phyloP scores from a whole-genome alignment of 2,113 vertebrate genomes.

The Mirounga angustirostris region DNA sequence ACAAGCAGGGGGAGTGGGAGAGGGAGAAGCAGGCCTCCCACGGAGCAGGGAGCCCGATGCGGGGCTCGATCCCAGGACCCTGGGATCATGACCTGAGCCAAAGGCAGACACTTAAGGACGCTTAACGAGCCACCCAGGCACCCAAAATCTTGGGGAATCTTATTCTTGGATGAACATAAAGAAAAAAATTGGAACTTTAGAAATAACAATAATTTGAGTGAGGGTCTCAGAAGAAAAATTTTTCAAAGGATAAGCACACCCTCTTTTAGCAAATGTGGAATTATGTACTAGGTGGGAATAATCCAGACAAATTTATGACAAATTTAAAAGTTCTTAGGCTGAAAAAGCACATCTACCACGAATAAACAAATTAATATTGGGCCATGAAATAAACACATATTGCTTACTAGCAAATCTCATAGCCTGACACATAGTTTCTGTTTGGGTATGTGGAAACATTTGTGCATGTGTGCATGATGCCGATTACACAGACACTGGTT shows the following conservation, averaged over 20 bases:
- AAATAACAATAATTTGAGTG: conserved; percentile 3
- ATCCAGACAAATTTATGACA: background rate
- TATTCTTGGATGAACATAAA: background rate
- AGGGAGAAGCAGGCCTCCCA: too few relatives aligned
- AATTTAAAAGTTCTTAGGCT: background rate
- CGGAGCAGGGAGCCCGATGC: too few relatives aligned
- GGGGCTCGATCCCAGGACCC: too few relatives aligned
- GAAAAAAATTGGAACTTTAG: background rate
- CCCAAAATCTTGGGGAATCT: background rate
- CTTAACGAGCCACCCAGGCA: too few relatives aligned
- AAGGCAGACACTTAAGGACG: too few relatives aligned
- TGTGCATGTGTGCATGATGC: accelerated
- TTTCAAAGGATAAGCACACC: conserved; percentile 1
- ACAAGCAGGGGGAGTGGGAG: too few relatives aligned
- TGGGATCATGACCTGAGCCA: too few relatives aligned
- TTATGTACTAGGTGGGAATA: background rate
- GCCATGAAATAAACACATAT: background rate
- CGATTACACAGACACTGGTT: background rate
- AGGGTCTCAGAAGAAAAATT: background rate
- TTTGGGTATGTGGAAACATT: background rate
- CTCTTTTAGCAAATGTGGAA: background rate
- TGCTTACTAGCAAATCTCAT: background rate
- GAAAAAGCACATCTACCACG: background rate
- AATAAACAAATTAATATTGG: background rate
- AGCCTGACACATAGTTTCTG: background rate